Evolutionary conservation across 2,888 invertebrate species (phyloP).

Genomic region (Maniola hyperantus): DNA sequence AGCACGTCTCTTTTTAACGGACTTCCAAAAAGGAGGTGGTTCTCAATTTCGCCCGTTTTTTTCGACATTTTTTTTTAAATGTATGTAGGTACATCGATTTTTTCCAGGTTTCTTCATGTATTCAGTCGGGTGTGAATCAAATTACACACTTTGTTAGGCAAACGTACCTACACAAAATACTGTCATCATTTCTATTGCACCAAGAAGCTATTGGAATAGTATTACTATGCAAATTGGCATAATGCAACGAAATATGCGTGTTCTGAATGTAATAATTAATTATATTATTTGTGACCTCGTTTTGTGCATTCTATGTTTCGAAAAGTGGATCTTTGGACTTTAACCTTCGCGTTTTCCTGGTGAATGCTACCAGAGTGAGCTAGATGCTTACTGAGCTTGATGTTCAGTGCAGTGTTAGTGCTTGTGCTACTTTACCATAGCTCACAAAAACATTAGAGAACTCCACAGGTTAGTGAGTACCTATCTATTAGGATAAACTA

Average conservation of each 20-base stretch:
- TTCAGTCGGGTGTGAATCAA: constrained; percentile 26
- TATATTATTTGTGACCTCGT: not conserved
- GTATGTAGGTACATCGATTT: too few relatives aligned
- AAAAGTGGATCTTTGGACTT: not conserved
- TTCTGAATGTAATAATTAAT: constrained; percentile 3
- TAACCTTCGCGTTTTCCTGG: constrained; percentile 7
- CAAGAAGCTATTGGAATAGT: constrained; percentile 9
- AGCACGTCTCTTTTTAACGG: too few relatives aligned
- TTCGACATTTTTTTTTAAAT: too few relatives aligned
- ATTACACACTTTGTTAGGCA: constrained; percentile 22
- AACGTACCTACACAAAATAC: constrained; percentile 3
- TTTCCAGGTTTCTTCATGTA: not conserved
- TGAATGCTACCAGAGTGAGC: not conserved
- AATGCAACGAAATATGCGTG: constrained; percentile 11
- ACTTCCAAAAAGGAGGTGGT: too few relatives aligned
- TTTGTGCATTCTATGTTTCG: not conserved
- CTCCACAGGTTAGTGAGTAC: too few relatives aligned
- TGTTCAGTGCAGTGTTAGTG: too few relatives aligned
- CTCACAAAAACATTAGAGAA: too few relatives aligned
- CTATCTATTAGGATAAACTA: too few relatives aligned
- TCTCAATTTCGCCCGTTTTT: too few relatives aligned
- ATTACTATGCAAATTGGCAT: constrained; percentile 12
- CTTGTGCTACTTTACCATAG: too few relatives aligned
- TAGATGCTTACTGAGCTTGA: too few relatives aligned
- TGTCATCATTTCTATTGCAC: constrained; percentile 3